Evolutionary conservation across 2,113 vertebrate species (phyloP).

Genomic region (Narcine bancroftii): DNA sequence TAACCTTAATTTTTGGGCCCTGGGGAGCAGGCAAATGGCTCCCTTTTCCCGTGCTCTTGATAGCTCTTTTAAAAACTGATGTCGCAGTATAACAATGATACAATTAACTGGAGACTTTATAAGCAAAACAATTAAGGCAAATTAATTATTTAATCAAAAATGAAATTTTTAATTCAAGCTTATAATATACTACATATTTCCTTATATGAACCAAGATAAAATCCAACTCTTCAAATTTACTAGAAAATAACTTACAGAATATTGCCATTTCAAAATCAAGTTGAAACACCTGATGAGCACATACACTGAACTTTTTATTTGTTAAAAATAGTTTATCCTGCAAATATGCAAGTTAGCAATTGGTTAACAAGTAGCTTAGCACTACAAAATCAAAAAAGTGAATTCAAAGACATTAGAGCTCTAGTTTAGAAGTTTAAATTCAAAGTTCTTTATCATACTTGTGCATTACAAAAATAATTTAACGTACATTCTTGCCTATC

Average conservation of each 20-base stretch:
- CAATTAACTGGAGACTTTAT: neutral
- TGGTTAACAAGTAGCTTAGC: neutral
- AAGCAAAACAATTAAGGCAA: constrained; percentile 18
- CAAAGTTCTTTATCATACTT: neutral
- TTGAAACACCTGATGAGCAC: neutral
- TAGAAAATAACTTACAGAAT: constrained; percentile 4
- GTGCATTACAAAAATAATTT: constrained; percentile 33
- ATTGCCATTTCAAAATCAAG: constrained; percentile 19
- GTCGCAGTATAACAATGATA: neutral
- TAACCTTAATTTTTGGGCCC: too few relatives aligned
- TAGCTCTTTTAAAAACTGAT: neutral
- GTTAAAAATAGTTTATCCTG: constrained; percentile 11
- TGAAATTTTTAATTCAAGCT: constrained; percentile 24
- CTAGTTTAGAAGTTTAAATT: neutral
- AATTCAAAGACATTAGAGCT: neutral
- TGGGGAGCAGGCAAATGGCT: too few relatives aligned
- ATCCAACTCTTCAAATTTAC: constrained; percentile 20
- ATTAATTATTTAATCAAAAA: constrained; percentile 21
- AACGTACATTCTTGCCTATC: neutral
- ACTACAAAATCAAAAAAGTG: neutral
- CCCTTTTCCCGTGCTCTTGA: neutral
- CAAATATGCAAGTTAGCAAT: constrained; percentile 4
- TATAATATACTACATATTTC: neutral
- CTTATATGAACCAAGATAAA: constrained; percentile 1
- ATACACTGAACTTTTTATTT: neutral